Percentiles rank a stretch among this genome's conserved stretches.
Evolutionary conservation across 1,140 invertebrate genomes (phyloP).

Genomic region (Cecropterus lyciades): DNA sequence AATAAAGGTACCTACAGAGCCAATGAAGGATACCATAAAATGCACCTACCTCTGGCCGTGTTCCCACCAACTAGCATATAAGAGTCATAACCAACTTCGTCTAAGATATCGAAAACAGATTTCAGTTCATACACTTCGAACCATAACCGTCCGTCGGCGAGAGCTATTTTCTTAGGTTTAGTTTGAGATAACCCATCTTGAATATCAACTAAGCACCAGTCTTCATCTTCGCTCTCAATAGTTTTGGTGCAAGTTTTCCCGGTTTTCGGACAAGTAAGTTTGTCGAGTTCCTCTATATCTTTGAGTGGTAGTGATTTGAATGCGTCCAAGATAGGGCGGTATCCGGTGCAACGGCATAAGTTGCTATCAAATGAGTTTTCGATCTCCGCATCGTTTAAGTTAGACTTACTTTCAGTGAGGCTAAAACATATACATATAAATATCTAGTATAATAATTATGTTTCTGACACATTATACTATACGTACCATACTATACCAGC

Average conservation of each 20-base stretch:
- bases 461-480: no score
- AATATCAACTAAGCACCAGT: conserved; percentile 48
- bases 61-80: conserved; percentile 88
- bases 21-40: no score
- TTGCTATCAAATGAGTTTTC: conserved; percentile 89
- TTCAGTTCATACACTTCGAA: conserved; percentile 73
- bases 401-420: conserved; percentile 20
- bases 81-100: conserved; percentile 39
- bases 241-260: conserved; percentile 35
- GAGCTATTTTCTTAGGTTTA: conserved; percentile 41
- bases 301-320: conserved; percentile 85
- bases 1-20: no score
- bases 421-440: conserved; percentile 13
- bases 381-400: conserved; percentile 68
- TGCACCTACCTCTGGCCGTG: conserved; percentile 65
- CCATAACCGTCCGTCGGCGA: conserved; percentile 67
- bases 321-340: conserved; percentile 90
- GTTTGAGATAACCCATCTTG: conserved; percentile 1
- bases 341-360: conserved; percentile 92
- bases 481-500: no score
- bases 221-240: conserved; percentile 37
- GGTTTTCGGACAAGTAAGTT: conserved; percentile 39
- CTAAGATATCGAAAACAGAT: conserved; percentile 76
- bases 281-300: conserved; percentile 55
- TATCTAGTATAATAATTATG: no score